These are phyloP conservation scores for Neuroscelio doddi DNA, from an alignment of 2,888 invertebrate species.

Conservation along the genomic window DNA sequence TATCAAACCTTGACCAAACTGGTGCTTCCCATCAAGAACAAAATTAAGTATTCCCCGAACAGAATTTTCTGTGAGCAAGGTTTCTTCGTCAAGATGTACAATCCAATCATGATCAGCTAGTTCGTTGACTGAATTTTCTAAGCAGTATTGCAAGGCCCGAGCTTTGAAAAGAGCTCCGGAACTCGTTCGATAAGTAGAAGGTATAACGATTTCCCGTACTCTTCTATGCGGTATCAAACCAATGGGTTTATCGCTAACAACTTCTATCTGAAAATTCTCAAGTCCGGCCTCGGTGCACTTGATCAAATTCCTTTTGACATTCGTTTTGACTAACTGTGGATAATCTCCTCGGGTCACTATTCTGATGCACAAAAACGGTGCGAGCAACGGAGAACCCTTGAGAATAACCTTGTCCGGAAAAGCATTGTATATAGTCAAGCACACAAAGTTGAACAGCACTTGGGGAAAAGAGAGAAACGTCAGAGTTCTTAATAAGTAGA, in stretches of 20 bases:
- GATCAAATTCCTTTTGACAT: conserved; percentile 90
- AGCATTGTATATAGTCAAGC: conserved; percentile 91
- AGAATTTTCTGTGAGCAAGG: conserved; percentile 92
- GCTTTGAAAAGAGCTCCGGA: conserved; percentile 95
- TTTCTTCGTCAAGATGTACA: conserved; percentile 98
- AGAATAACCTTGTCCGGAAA: conserved; percentile 93
- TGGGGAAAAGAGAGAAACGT: conserved; percentile 92
- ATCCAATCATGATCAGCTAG: conserved; percentile 94
- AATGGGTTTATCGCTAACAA: conserved; percentile 92
- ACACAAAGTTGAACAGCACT: conserved; percentile 90
- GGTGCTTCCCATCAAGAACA: conserved; percentile 93
- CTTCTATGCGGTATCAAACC: conserved; percentile 85
- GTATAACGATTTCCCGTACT: conserved; percentile 91
- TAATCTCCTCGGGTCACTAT: conserved; percentile 96
- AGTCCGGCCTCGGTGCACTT: conserved; percentile 91
- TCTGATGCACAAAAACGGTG: conserved; percentile 95
- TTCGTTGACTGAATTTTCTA: conserved; percentile 91
- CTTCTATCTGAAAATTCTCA: conserved; percentile 96
- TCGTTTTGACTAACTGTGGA: conserved; percentile 89
- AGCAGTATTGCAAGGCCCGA: conserved; percentile 94
- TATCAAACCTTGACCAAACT: conserved; percentile 95
- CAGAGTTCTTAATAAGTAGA: conserved; percentile 85
- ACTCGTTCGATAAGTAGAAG: conserved; percentile 88
- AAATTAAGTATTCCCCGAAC: conserved; percentile 94
- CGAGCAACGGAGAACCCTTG: conserved; percentile 91